phyloP scores from a whole-genome alignment of 2,888 invertebrate genomes.

The Coelinius sp. region DNA sequence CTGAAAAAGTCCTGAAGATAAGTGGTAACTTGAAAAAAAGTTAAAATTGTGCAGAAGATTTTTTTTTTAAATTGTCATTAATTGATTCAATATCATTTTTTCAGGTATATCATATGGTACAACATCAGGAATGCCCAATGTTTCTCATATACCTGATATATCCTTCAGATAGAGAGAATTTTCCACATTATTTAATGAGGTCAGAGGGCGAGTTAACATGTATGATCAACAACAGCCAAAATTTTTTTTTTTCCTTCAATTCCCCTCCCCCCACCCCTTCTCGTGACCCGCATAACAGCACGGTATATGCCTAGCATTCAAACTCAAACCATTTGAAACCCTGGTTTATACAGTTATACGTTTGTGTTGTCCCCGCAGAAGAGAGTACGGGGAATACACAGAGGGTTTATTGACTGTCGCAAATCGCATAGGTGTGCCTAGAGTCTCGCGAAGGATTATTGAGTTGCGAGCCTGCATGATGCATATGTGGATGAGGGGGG shows the following conservation, averaged over 20 bases:
- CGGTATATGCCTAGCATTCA: neutral
- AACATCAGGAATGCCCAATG: too few species aligned
- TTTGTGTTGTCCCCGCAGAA: slow-evolving; percentile 33
- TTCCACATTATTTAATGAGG: slow-evolving; percentile 43
- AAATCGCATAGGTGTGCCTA: slow-evolving; percentile 51
- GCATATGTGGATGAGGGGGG: slow-evolving; percentile 30
- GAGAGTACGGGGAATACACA: slow-evolving; percentile 40
- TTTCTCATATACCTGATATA: too few species aligned
- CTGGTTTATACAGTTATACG: slow-evolving; percentile 10
- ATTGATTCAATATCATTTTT: too few species aligned
- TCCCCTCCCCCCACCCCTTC: slow-evolving; percentile 4
- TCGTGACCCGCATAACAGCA: slow-evolving; percentile 16
- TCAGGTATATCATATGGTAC: too few species aligned
- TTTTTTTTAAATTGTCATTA: too few species aligned
- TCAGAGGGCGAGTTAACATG: slow-evolving; percentile 14
- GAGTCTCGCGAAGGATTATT: slow-evolving; percentile 48
- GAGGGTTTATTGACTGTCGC: slow-evolving; percentile 56
- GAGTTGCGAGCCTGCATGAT: slow-evolving; percentile 40
- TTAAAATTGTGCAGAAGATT: too few species aligned
- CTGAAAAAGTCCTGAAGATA: too few species aligned
- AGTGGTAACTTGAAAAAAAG: too few species aligned
- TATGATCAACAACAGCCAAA: slow-evolving; percentile 10
- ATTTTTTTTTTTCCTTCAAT: neutral
- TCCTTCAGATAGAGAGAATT: slow-evolving; percentile 26
- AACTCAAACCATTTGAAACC: slow-evolving; percentile 9